A percentile compares a stretch with the other conserved stretches of the same genome.
Evolutionary conservation across 2,888 invertebrate genomes (phyloP).

Genomic region (Odontothrips loti): DNA sequence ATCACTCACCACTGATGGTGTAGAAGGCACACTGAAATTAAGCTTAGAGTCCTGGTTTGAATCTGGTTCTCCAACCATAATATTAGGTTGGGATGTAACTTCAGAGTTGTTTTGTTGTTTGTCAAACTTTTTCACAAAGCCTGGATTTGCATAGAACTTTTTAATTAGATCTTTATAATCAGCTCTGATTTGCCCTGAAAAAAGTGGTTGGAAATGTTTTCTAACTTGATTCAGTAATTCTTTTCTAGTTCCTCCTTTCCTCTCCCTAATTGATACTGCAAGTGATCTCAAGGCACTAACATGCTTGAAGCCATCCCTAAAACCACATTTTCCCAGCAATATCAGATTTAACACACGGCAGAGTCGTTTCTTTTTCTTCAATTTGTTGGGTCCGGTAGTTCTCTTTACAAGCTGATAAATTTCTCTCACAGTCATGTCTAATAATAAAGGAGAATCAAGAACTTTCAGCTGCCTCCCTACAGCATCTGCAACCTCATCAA

Average conservation of each 20-base stretch:
- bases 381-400: background rate
- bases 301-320: background rate
- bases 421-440: background rate
- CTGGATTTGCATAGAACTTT: background rate
- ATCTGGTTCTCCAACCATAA: too few relatives aligned
- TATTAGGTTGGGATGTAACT: too few relatives aligned
- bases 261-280: background rate
- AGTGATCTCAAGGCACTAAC: background rate
- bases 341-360: background rate
- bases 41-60: too few relatives aligned
- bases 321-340: background rate
- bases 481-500: background rate
- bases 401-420: background rate
- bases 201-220: background rate
- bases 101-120: background rate
- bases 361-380: background rate
- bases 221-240: background rate
- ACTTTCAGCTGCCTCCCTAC: background rate
- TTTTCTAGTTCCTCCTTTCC: background rate
- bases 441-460: background rate
- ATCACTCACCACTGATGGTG: too few relatives aligned
- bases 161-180: background rate
- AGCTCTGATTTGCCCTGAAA: background rate
- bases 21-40: too few relatives aligned
- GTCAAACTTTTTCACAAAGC: background rate